These are phyloP conservation scores for Sarcophaga subvicina DNA, from an alignment of 2,888 invertebrate species.

Conservation along the genomic window DNA sequence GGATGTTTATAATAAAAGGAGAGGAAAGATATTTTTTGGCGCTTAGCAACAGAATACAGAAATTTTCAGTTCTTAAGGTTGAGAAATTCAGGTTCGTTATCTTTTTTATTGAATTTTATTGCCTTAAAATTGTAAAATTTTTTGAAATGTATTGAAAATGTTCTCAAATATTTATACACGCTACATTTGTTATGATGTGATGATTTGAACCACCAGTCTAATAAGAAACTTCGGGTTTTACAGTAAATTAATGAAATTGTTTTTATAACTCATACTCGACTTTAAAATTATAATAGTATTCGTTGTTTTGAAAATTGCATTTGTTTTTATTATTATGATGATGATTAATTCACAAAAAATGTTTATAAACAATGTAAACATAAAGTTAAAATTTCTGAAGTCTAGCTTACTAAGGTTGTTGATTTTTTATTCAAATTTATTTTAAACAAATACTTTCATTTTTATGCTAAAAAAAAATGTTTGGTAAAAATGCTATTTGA, in stretches of 20 bases:
- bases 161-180: no score
- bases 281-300: neutral
- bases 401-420: neutral
- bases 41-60: neutral
- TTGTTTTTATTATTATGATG: neutral
- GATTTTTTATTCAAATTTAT: neutral
- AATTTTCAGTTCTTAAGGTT: no score
- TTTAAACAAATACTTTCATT: conserved; percentile 3
- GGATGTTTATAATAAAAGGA: neutral
- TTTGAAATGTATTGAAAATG: no score
- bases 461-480: neutral
- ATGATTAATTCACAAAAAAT: neutral
- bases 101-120: no score
- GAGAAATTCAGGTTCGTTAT: no score
- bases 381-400: neutral
- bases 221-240: no score
- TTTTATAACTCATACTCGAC: no score
- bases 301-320: neutral
- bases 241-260: no score
- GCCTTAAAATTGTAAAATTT: no score
- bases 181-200: no score
- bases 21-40: neutral
- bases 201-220: no score
- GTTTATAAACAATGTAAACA: neutral
- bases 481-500: neutral